Evolutionary conservation across 2,797 vertebrate genomes (phyloP).

Genomic region (Sebastes minor): DNA sequence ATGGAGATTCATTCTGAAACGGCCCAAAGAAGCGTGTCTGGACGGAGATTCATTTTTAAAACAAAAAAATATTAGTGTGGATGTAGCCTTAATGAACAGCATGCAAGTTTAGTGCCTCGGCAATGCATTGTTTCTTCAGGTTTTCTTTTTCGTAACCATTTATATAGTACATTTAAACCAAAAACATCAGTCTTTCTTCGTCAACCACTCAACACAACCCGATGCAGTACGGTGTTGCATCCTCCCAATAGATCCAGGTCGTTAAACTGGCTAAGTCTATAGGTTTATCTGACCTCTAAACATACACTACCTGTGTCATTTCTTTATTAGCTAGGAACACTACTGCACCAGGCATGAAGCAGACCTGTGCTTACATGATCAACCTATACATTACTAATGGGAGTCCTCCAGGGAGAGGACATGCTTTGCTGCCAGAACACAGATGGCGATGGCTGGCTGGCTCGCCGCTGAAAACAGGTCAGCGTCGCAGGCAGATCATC

Average conservation of each 20-base stretch:
- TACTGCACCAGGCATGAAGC: not conserved
- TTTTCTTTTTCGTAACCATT: too few relatives aligned
- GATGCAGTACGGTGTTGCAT: too few relatives aligned
- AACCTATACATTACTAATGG: conserved; percentile 47
- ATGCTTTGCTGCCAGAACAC: conserved; percentile 12
- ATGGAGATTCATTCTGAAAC: too few relatives aligned
- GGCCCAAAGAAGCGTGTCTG: too few relatives aligned
- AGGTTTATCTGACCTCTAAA: not conserved
- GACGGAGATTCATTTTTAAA: too few relatives aligned
- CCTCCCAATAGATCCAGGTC: not conserved
- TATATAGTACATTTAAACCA: too few relatives aligned
- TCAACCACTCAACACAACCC: too few relatives aligned
- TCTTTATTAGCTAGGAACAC: not conserved
- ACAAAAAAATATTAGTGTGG: too few relatives aligned
- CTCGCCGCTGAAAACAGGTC: conserved; percentile 66
- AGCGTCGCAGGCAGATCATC: conserved; percentile 65
- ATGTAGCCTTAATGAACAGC: too few relatives aligned
- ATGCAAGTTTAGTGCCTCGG: too few relatives aligned
- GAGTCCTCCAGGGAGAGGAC: conserved; percentile 12
- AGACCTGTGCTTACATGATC: conserved; percentile 45
- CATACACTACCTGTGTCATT: not conserved
- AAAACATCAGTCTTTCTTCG: too few relatives aligned
- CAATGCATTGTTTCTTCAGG: too few relatives aligned
- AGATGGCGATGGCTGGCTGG: conserved; percentile 22
- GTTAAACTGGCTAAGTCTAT: not conserved